A percentile compares a stretch with the other conserved stretches of the same genome.
Conservation (phyloP, 2,888 invertebrate species). For the Mystacides longicornis region DNA sequence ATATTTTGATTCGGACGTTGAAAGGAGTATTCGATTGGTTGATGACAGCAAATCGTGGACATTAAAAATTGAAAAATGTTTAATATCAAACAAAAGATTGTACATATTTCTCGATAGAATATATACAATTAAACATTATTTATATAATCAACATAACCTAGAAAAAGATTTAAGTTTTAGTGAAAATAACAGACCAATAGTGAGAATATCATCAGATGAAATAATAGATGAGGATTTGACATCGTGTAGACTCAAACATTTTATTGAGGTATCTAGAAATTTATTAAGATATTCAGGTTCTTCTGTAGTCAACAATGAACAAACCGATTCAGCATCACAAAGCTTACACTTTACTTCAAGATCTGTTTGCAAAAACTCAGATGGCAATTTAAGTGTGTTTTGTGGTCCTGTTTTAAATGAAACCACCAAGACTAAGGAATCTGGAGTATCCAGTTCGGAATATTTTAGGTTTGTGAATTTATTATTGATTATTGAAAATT, state of each 20-base stretch:
- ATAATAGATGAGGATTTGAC: constrained; percentile 34
- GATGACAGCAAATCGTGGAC: constrained; percentile 43
- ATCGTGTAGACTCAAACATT: constrained; percentile 34
- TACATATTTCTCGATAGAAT: constrained; percentile 48
- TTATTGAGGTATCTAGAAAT: constrained; percentile 35
- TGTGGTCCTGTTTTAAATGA: constrained; percentile 58
- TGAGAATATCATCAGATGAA: constrained; percentile 29
- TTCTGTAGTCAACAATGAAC: constrained; percentile 31
- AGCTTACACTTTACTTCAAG: constrained; percentile 36
- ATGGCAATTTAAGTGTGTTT: constrained; percentile 32
- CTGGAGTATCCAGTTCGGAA: constrained; percentile 39
- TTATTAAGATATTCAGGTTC: constrained; percentile 29
- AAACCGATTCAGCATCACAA: too few relatives aligned
- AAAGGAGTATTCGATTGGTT: constrained; percentile 34
- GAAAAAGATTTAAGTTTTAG: not conserved
- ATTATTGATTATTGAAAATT: too few relatives aligned
- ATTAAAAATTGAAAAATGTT: constrained; percentile 39
- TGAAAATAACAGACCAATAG: constrained; percentile 13
- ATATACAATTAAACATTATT: constrained; percentile 28
- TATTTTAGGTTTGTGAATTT: constrained; percentile 47
- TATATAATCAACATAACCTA: constrained; percentile 7
- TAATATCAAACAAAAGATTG: constrained; percentile 39
- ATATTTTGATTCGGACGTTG: constrained; percentile 17
- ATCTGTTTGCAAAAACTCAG: constrained; percentile 33
- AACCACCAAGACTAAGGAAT: constrained; percentile 48